These are phyloP conservation scores for Aramus guarauna DNA, from an alignment of 2,113 vertebrate species.

Conservation along the genomic window DNA sequence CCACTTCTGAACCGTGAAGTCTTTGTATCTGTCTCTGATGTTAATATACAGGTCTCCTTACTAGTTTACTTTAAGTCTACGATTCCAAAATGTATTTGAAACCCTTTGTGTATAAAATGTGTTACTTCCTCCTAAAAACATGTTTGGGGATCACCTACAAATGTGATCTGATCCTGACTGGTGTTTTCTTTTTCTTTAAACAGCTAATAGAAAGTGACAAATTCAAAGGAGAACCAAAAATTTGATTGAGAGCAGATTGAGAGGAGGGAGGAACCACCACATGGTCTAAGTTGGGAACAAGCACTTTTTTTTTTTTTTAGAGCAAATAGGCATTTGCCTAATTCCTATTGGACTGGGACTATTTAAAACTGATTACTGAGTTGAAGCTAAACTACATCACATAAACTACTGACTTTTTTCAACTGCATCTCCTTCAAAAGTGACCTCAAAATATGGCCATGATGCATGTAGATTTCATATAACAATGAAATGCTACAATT, in stretches of 20 bases:
- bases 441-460: background rate
- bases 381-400: background rate
- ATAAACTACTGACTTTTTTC: background rate
- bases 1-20: background rate
- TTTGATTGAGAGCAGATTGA: background rate
- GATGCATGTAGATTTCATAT: background rate
- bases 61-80: background rate
- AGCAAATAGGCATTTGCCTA: background rate
- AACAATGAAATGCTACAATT: background rate
- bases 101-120: background rate
- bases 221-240: background rate
- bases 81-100: background rate
- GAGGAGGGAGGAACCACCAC: background rate
- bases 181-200: background rate
- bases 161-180: background rate
- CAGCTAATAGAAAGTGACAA: background rate
- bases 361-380: background rate
- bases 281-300: background rate
- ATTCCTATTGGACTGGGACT: background rate
- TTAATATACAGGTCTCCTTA: background rate
- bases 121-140: background rate
- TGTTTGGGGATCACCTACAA: background rate
- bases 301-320: background rate
- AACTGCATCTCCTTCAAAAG: background rate
- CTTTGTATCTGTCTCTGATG: background rate